Evolutionary conservation across 1,140 invertebrate genomes (phyloP), one percentile per base, ranked within the genome.

Genomic region (Propsilocerus akamusi): DNA sequence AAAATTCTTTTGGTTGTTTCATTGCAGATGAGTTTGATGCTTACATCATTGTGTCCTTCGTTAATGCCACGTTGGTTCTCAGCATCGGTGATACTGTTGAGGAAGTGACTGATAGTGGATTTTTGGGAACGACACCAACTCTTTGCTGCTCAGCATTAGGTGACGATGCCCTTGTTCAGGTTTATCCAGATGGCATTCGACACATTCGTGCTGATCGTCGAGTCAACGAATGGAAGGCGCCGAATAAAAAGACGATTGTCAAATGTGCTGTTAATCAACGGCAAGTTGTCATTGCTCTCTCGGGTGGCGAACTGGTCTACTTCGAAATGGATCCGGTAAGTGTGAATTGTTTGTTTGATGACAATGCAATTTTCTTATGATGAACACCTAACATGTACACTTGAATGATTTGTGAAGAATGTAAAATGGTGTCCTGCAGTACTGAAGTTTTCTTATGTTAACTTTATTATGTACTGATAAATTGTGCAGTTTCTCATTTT

Each of bases 41-140:
- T 37, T 99, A 99, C 72, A 99, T 99, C 74, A 95, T 99, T 67
- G 97, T 99, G 54, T 99, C 96, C 37, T 99, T 99, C 81, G 86
- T 97, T 30, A 99, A 99, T 71, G 97, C 97, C 52, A 99, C 97
- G 24, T 76, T 99, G 55, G 96, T 99, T 51, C 75, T 99, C 55
- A 97, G 92, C 54, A 99, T 99, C 66, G 97, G 97, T 54, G 97
- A 99, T 69, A 99, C 95, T 53, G 97, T 99, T 26, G 97, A 99
- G 69, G 97, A 99, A 86, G 96, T 98, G 1, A 96, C 95, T 5
- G 96, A 99, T 70, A 99, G 95, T 48, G 97, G 97, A 26, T 99
- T 99, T 65, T 72, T 99, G 48, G 96, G 96, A 52, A 99, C 96
- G 2, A 98, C 95, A 0, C 95, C 94, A 1, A 99, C 97, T 0